Conservation (phyloP, 2,113 vertebrate genomes). For the Pungitius pungitius region DNA sequence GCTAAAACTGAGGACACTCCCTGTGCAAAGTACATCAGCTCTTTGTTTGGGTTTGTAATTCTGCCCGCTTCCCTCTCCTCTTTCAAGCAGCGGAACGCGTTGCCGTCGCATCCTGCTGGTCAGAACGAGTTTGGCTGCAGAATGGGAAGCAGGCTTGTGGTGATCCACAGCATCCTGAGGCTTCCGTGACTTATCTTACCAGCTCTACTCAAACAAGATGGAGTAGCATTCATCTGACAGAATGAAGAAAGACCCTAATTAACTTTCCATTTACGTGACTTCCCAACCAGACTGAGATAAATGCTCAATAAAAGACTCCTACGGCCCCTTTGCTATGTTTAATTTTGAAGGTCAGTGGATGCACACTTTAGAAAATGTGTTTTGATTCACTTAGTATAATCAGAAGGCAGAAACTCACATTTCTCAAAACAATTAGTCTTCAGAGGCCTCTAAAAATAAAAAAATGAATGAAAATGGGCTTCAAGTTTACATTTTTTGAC, state of each 20-base stretch:
- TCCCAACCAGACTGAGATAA: conserved; percentile 33
- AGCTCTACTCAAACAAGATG: conserved; percentile 54
- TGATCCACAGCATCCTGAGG: conserved; percentile 72
- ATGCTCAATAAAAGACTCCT: conserved; percentile 31
- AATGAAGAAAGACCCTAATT: conserved; percentile 60
- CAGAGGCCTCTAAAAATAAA: background rate
- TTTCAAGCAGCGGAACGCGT: conserved; percentile 44
- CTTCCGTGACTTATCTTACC: conserved; percentile 66
- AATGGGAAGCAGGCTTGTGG: conserved; percentile 69
- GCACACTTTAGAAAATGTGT: conserved; percentile 12
- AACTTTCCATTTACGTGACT: conserved; percentile 56
- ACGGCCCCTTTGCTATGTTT: conserved; percentile 34
- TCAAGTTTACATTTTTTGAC: conserved; percentile 29
- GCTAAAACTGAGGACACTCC: conserved; percentile 55
- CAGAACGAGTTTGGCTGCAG: conserved; percentile 48
- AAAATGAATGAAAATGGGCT: background rate
- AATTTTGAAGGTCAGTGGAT: conserved; percentile 30
- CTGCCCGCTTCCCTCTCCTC: conserved; percentile 45
- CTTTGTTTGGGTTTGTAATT: conserved; percentile 68
- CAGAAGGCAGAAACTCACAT: background rate
- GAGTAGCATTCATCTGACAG: conserved; percentile 63
- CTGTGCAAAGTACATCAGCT: conserved; percentile 50
- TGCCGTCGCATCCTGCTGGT: conserved; percentile 56
- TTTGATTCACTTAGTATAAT: conserved; percentile 24
- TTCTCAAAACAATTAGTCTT: conserved; percentile 2